Conservation (phyloP, 2,113 vertebrate species). For the Trichomycterus rosablanca region DNA sequence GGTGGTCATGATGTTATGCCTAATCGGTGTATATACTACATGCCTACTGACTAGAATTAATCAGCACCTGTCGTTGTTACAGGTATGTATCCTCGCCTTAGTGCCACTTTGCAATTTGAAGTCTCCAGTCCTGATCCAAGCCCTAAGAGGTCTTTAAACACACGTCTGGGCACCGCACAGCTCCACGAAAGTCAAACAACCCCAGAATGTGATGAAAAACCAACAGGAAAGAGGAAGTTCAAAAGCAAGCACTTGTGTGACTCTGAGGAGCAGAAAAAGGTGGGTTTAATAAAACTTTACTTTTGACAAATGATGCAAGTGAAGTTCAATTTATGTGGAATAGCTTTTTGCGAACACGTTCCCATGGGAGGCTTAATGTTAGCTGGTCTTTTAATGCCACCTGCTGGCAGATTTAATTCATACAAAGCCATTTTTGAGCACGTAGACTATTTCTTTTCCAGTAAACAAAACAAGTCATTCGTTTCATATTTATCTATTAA, state of each 20-base stretch:
- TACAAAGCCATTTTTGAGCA: constrained; percentile 19
- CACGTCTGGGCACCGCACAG: constrained; percentile 64
- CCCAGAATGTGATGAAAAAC: constrained; percentile 80
- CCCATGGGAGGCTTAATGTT: too few species aligned
- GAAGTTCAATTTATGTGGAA: neutral
- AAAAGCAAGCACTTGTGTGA: constrained; percentile 92
- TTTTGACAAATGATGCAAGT: too few species aligned
- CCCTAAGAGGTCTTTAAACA: constrained; percentile 55
- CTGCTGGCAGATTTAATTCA: constrained; percentile 54
- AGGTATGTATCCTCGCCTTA: constrained; percentile 59
- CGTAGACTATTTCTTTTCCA: constrained; percentile 21
- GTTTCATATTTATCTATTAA: constrained; percentile 9
- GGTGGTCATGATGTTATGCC: too few species aligned
- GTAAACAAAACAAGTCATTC: too few species aligned
- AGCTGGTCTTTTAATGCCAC: constrained; percentile 57
- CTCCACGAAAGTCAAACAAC: constrained; percentile 62
- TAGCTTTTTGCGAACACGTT: too few species aligned
- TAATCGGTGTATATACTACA: too few species aligned
- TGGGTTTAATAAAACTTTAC: constrained; percentile 43
- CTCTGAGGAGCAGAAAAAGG: constrained; percentile 79
- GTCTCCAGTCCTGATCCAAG: constrained; percentile 53
- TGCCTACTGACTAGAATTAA: too few species aligned
- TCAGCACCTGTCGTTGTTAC: too few species aligned
- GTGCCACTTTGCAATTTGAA: constrained; percentile 35
- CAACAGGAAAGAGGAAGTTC: constrained; percentile 95